Percentiles rank a stretch among this genome's conserved stretches.
phyloP scores from a whole-genome alignment of 2,113 vertebrate species.

The Cyanistes caeruleus region DNA sequence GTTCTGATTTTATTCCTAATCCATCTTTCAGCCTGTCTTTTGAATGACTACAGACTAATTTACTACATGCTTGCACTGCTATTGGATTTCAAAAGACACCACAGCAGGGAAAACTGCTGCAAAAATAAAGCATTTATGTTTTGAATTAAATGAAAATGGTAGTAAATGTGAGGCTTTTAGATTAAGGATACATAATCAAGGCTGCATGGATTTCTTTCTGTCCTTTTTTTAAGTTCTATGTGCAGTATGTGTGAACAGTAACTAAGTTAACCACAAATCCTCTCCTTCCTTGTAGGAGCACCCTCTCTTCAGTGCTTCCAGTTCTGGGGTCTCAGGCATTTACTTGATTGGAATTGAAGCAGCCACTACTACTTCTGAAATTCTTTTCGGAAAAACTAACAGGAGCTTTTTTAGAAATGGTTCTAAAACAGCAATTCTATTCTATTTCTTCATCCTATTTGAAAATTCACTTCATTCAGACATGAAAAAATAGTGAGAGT shows the following conservation, averaged over 20 bases:
- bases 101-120: not conserved
- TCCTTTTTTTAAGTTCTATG: not conserved
- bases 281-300: accelerated
- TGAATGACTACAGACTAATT: not conserved
- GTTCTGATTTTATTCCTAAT: constrained; percentile 5
- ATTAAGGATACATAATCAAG: not conserved
- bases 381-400: not conserved
- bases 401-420: not conserved
- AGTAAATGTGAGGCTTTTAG: not conserved
- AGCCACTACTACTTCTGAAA: not conserved
- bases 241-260: not conserved
- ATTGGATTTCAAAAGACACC: not conserved
- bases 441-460: not conserved
- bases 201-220: not conserved
- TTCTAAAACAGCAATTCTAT: not conserved
- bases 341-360: not conserved
- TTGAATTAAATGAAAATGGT: not conserved
- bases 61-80: not conserved
- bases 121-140: not conserved
- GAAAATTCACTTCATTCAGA: not conserved
- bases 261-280: not conserved
- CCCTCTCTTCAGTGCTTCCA: not conserved
- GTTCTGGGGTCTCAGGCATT: not conserved
- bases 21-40: not conserved
- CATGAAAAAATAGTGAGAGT: not conserved